Evolutionary conservation across 2,113 vertebrate genomes (phyloP).

Genomic region (Zosterops lateralis): DNA sequence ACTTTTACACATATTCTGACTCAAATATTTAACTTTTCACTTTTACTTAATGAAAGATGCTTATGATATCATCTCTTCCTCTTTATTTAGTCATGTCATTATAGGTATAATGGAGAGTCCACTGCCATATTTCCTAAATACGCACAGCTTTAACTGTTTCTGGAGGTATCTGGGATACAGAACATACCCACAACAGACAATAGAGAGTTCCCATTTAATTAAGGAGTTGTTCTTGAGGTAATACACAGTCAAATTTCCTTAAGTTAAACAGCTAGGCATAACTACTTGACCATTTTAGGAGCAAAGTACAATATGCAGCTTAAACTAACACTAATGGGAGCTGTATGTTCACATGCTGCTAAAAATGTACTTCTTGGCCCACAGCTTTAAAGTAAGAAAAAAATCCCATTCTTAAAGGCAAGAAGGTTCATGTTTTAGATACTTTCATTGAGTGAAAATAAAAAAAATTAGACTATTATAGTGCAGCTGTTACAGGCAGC

Average conservation of each 20-base stretch:
- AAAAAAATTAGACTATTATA: background rate
- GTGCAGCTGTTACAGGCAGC: background rate
- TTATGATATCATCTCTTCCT: background rate
- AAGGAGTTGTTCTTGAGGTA: background rate
- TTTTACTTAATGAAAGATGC: background rate
- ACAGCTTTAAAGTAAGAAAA: background rate
- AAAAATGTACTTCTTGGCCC: background rate
- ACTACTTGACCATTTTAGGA: background rate
- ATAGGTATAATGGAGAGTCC: background rate
- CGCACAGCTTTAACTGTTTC: background rate
- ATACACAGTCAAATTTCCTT: background rate
- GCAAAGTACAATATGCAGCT: background rate
- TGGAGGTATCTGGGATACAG: background rate
- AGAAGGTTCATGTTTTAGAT: background rate
- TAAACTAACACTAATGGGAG: background rate
- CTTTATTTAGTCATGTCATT: background rate
- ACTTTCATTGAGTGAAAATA: background rate
- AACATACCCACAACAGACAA: background rate
- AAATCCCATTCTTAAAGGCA: background rate
- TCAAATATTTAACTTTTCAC: background rate
- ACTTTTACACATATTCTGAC: background rate
- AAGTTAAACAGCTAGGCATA: background rate
- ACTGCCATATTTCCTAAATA: background rate
- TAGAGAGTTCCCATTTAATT: background rate
- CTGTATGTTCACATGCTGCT: background rate